Base-by-base conservation (phyloP, 2,888 invertebrate genomes). In the Drymonia ruficornis region DNA sequence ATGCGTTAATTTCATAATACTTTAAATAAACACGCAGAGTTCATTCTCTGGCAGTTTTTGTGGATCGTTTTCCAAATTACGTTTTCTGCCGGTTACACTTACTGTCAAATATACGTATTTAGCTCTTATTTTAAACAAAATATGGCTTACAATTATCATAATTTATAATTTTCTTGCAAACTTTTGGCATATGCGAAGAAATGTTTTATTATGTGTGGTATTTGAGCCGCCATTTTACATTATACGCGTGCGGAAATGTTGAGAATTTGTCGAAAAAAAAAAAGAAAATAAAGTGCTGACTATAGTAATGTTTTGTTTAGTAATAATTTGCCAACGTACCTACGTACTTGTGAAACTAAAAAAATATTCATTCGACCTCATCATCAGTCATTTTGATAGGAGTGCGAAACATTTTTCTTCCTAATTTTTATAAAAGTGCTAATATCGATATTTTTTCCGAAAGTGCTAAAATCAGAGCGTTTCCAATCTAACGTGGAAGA, bases 141-240 rank as follows among this genome's bases (percentile, higher is more conserved):
- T 45, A 67, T 38, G 61, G 57, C 58, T n/a, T 49, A 58, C n/a
- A 53, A 64, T 71, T 64, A 55, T 68, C 53, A 57, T 59, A 53
- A 65, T 61, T 52, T 55, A 13, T 56, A 53, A 56, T 52, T 31
- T 45, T 59, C 59, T 68, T 72, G 50, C 44, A 54, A 49, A 59
- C 72, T 65, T 59, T 72, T 57, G 65, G 65, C 62, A 68, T 56
- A 62, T 54, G 58, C 53, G 51, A 56, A 66, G 55, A 58, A 68
- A 69, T 56, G 56, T 72, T 46, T 29, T 51, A 13, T n/a, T 36
- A 59, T 48, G 61, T 57, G 61, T 50, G 67, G 56, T 61, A 64
- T 67, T 64, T 56, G 43, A 58, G 53, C 64, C 62, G 51, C 61
- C 70, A 67, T 70, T 72, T 72, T 72, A 56, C 59, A 72, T 66